These are phyloP conservation scores for Platalea minor DNA, from an alignment of 2,797 vertebrate genomes.

Conservation along the genomic window DNA sequence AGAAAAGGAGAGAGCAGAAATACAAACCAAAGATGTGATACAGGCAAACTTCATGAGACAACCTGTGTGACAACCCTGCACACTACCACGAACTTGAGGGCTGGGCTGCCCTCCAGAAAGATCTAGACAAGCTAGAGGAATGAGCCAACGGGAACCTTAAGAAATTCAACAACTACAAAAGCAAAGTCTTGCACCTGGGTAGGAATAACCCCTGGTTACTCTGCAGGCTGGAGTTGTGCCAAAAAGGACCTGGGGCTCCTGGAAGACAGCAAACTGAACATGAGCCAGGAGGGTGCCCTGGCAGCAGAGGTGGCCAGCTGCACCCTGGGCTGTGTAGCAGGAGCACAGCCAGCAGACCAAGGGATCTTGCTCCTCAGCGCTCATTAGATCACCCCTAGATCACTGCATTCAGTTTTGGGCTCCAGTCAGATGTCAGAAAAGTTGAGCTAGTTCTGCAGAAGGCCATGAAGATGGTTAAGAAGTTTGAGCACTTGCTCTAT, in stretches of 20 bases:
- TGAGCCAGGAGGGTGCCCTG: not conserved
- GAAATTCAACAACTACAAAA: not conserved
- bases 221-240: not conserved
- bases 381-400: not conserved
- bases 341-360: not conserved
- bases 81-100: accelerated
- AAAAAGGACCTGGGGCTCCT: not conserved
- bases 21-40: not conserved
- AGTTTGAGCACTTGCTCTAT: not conserved
- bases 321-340: not conserved
- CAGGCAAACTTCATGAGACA: not conserved
- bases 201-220: not conserved
- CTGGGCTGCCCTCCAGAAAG: not conserved
- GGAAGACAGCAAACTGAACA: not conserved
- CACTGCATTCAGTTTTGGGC: not conserved
- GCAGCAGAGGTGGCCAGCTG: not conserved
- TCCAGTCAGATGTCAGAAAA: not conserved
- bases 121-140: not conserved
- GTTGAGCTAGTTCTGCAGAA: not conserved
- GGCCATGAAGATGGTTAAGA: not conserved
- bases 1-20: not conserved
- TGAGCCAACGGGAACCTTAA: not conserved
- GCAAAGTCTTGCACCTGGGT: not conserved
- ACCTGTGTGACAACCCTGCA: not conserved
- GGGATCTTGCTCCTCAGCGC: not conserved